phyloP scores from a whole-genome alignment of 2,797 vertebrate genomes.

The Sebastes nivosus region DNA sequence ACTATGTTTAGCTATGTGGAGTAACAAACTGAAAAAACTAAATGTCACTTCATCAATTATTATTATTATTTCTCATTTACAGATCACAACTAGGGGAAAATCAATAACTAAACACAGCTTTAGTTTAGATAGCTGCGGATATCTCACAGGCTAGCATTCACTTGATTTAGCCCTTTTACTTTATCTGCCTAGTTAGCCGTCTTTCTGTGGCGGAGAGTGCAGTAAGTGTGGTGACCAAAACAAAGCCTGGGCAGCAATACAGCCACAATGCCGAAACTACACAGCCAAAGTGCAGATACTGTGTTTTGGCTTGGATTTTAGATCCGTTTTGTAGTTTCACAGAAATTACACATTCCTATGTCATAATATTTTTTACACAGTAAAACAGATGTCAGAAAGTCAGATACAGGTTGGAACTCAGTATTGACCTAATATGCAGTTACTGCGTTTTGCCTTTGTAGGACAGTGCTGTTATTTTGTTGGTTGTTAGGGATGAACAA shows the following conservation, averaged over 20 bases:
- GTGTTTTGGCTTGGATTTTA: neutral
- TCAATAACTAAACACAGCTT: neutral
- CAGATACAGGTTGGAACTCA: neutral
- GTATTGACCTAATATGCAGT: neutral
- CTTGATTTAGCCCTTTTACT: neutral
- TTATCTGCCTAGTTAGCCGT: neutral
- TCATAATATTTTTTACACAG: neutral
- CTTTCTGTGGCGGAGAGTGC: neutral
- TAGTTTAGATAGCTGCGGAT: neutral
- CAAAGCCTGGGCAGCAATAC: neutral
- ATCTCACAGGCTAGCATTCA: neutral
- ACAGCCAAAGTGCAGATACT: neutral
- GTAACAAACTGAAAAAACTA: neutral
- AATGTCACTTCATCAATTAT: neutral
- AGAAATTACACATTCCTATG: neutral
- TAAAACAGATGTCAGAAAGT: neutral
- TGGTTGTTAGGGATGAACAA: too few species aligned
- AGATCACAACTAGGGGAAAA: neutral
- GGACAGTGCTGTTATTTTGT: constrained; percentile 50
- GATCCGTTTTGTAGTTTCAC: neutral
- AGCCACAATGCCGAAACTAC: neutral
- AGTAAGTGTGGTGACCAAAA: neutral
- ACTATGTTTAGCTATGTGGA: neutral
- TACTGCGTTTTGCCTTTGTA: neutral
- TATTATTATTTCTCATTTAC: neutral